A percentile compares a stretch with the other conserved stretches of the same genome.
These are phyloP conservation scores for Sciurus vulgaris DNA, from an alignment of 2,797 vertebrate species.

Conservation along the genomic window DNA sequence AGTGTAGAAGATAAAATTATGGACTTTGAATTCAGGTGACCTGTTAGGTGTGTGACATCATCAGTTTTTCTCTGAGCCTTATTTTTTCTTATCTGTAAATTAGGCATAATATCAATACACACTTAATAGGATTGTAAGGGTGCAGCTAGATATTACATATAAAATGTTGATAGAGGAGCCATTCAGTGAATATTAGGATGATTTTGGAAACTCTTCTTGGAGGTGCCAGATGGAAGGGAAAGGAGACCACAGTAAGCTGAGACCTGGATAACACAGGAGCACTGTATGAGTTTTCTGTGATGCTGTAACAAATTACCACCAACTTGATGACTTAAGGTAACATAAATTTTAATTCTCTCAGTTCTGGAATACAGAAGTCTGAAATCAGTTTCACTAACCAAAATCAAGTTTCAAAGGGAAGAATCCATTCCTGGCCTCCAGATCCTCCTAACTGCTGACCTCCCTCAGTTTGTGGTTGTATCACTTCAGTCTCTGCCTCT, in stretches of 20 bases:
- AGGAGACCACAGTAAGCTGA: background rate
- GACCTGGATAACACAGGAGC: background rate
- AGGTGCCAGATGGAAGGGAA: constrained; percentile 40
- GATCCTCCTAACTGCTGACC: background rate
- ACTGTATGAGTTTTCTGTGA: background rate
- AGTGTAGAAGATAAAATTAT: background rate
- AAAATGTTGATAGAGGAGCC: background rate
- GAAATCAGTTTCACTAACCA: constrained; percentile 14
- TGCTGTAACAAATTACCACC: background rate
- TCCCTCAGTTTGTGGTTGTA: background rate
- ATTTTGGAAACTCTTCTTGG: constrained; percentile 43
- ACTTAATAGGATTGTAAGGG: background rate
- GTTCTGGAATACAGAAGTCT: constrained; percentile 24
- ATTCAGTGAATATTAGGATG: background rate
- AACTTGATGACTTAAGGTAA: background rate
- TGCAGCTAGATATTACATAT: background rate
- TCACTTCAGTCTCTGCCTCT: background rate
- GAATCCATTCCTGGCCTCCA: background rate
- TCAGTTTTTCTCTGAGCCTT: constrained; percentile 20
- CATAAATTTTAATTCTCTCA: background rate
- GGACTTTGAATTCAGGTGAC: constrained; percentile 16
- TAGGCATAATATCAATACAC: constrained; percentile 47
- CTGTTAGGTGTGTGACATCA: background rate
- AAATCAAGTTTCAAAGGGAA: constrained; percentile 24
- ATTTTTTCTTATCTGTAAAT: constrained; percentile 45